Base-by-base conservation (phyloP, 2,888 invertebrate genomes). In the Gibbula magus region DNA sequence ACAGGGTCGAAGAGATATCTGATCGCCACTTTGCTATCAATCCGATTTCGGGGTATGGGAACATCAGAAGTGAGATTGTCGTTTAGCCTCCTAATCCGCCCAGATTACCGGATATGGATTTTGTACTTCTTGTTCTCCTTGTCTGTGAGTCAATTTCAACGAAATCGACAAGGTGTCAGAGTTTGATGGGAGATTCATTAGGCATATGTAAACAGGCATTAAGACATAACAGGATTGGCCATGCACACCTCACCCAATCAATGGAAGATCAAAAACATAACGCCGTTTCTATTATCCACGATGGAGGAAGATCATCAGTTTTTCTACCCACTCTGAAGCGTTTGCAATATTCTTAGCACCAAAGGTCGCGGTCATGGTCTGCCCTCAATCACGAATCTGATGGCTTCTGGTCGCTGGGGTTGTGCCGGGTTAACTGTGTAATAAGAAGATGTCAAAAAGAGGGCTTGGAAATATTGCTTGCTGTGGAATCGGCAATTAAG, bases 151-250 rank as follows among this genome's bases (percentile, higher is more conserved):
- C 53, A 78, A 75, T 75, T 66, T 75, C 75, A 10, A 18, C 20
- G 74, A 66, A 53, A 54, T 45, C 53, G 56, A 61, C 35, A 25
- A 54, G 79, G 77, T 77, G 76, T 76, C 77, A 61, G 39, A 45
- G 39, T 53, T 32, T 53, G 82, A 83, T 82, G 82, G 66, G 75
- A 77, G 81, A 82, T 81, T 83, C 79, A 83, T 83, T 79, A 78
- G 80, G 66, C 52, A 83, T 79, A 83, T 82, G 84, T 83, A 83
- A 80, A 82, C 81, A 83, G 67, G 78, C 81, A 77, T 79, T 79
- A 81, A 67, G 22, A 61, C 61, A 74, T 52, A 75, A 56, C 77
- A 20, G 29, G 51, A 39, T 70, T 29, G 77, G 16, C 74, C 53
- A 51, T 20, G 18, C 39, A 22, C 67, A 51, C 25, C 35, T 39